Evolutionary conservation across 2,888 invertebrate species (phyloP).

Genomic region (Euzophera pinguis): DNA sequence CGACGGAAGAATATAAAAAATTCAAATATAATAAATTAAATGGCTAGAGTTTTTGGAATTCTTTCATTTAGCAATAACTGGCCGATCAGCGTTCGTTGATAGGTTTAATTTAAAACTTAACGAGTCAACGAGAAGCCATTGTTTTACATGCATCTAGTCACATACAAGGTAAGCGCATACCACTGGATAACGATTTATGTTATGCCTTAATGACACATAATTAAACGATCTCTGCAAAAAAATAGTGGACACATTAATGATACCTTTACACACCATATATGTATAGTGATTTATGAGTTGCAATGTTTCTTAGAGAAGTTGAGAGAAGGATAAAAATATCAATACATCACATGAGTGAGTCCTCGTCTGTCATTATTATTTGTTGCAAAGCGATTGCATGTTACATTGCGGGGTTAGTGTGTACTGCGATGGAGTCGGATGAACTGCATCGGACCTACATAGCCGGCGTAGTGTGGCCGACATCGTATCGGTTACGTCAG

Average conservation of each 20-base stretch:
- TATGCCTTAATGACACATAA: conserved; percentile 13
- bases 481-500: conserved; percentile 58
- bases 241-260: conserved; percentile 11
- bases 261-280: conserved; percentile 11
- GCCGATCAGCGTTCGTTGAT: not conserved
- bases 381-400: conserved; percentile 20
- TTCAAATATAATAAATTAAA: conserved; percentile 48
- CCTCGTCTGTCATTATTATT: conserved; percentile 8
- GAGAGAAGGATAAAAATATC: conserved; percentile 11
- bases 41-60: conserved; percentile 65
- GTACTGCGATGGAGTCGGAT: conserved; percentile 23
- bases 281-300: conserved; percentile 10
- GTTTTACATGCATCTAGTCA: not conserved
- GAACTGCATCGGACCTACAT: conserved; percentile 50
- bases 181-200: conserved; percentile 10
- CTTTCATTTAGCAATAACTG: conserved; percentile 37
- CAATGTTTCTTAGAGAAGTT: conserved; percentile 3
- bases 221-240: conserved; percentile 11
- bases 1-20: conserved; percentile 62
- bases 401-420: conserved; percentile 20
- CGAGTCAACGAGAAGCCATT: conserved; percentile 4
- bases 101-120: not conserved
- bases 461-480: conserved; percentile 56
- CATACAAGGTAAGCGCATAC: conserved; percentile 3
- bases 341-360: conserved; percentile 11